A percentile compares a stretch with the other conserved stretches of the same genome.
These are phyloP conservation scores for Apodemia duryi DNA, from an alignment of 2,888 invertebrate genomes.

Conservation along the genomic window DNA sequence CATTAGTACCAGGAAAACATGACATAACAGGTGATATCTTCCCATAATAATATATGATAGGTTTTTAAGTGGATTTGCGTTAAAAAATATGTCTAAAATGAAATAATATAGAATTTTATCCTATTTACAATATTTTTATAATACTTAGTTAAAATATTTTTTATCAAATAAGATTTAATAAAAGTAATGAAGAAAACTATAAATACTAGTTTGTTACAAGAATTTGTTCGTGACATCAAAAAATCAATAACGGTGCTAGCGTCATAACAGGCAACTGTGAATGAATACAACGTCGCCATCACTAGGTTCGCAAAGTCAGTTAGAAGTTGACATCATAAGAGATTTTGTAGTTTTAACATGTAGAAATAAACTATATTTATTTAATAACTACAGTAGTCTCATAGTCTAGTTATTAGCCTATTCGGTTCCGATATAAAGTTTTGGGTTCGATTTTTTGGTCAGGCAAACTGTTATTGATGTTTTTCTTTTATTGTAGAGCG, in stretches of 20 bases:
- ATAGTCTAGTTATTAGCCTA: too few relatives aligned
- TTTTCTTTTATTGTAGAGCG: too few relatives aligned
- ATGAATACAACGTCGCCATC: slow-evolving; percentile 42
- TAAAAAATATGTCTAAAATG: too few relatives aligned
- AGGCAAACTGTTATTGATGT: too few relatives aligned
- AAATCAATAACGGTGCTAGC: slow-evolving; percentile 17
- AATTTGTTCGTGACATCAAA: slow-evolving; percentile 6
- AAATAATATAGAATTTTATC: too few relatives aligned
- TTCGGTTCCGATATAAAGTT: too few relatives aligned
- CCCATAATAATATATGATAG: background rate
- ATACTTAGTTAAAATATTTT: too few relatives aligned
- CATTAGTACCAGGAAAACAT: slow-evolving; percentile 29
- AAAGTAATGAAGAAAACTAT: background rate
- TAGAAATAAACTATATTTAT: background rate
- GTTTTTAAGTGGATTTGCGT: too few relatives aligned
- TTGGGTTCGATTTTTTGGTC: too few relatives aligned
- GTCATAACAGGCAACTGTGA: slow-evolving; percentile 31
- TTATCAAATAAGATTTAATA: background rate
- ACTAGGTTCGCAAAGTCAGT: slow-evolving; percentile 42
- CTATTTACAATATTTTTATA: too few relatives aligned
- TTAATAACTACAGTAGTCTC: background rate
- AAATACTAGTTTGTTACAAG: background rate
- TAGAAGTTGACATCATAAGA: slow-evolving; percentile 32
- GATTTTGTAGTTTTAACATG: background rate
- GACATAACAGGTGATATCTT: background rate